These are phyloP conservation scores for Hoplostethus atlanticus DNA, from an alignment of 2,797 vertebrate species.

Conservation along the genomic window DNA sequence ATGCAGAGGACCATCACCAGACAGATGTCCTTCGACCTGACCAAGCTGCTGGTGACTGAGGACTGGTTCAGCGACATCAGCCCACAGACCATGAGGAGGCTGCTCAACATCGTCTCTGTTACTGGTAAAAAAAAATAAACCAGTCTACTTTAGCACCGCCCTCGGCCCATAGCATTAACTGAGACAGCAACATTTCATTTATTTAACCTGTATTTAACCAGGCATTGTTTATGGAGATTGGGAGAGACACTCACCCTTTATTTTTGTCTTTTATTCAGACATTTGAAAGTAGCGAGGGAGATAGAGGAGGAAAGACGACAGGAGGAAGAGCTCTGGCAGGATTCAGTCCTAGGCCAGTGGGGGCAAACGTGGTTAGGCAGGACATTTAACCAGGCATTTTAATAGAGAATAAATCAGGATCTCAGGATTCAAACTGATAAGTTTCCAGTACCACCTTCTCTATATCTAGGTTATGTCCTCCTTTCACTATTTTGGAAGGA, in stretches of 20 bases:
- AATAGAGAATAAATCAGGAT: neutral
- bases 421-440: neutral
- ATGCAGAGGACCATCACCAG: constrained; percentile 95
- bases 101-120: constrained; percentile 98
- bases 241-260: neutral
- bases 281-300: neutral
- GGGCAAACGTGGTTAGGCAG: neutral
- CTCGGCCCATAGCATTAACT: neutral
- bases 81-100: constrained; percentile 97
- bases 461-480: no score
- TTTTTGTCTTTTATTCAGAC: neutral
- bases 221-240: no score
- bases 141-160: neutral
- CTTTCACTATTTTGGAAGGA: no score
- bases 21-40: constrained; percentile 99
- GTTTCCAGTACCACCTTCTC: no score
- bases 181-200: neutral
- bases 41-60: constrained; percentile 96
- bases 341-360: constrained; percentile 12
- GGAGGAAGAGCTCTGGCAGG: neutral
- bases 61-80: constrained; percentile 99
- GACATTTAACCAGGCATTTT: constrained; percentile 4
- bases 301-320: neutral
- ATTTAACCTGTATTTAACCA: no score
- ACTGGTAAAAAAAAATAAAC: constrained; percentile 85